These are phyloP conservation scores for Circaetus cinerascens DNA, from an alignment of 2,113 vertebrate species.

Conservation along the genomic window DNA sequence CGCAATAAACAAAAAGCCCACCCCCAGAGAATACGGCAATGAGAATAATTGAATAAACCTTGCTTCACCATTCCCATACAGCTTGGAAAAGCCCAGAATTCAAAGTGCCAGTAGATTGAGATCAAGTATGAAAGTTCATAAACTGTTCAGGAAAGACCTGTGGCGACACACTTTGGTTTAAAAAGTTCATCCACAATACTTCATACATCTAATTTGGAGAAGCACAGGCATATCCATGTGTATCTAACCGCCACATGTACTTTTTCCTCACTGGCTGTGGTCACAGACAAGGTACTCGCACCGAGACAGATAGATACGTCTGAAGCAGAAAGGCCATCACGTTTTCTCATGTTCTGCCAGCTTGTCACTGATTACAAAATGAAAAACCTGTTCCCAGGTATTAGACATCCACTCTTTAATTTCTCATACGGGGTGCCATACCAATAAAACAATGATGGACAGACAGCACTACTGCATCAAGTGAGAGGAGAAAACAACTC, in stretches of 20 bases:
- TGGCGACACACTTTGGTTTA: background rate
- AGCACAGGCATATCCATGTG: background rate
- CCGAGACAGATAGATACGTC: background rate
- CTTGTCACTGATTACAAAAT: slow-evolving; percentile 12
- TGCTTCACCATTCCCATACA: background rate
- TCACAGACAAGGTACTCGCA: background rate
- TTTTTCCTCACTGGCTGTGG: background rate
- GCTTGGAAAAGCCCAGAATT: background rate
- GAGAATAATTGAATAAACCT: background rate
- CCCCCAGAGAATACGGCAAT: background rate
- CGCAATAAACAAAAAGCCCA: background rate
- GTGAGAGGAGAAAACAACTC: background rate
- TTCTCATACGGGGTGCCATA: background rate
- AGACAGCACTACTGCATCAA: background rate
- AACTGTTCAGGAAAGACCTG: background rate
- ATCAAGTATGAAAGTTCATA: background rate
- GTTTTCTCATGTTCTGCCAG: background rate
- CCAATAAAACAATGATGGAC: background rate
- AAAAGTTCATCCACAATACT: background rate
- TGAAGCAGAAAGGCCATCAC: background rate
- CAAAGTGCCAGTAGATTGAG: background rate
- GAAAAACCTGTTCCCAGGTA: background rate
- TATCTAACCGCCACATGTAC: background rate
- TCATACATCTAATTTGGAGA: background rate
- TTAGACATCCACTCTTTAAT: background rate